Evolutionary conservation across 2,888 invertebrate genomes (phyloP).

Genomic region (Lepetodrilus schrolli): DNA sequence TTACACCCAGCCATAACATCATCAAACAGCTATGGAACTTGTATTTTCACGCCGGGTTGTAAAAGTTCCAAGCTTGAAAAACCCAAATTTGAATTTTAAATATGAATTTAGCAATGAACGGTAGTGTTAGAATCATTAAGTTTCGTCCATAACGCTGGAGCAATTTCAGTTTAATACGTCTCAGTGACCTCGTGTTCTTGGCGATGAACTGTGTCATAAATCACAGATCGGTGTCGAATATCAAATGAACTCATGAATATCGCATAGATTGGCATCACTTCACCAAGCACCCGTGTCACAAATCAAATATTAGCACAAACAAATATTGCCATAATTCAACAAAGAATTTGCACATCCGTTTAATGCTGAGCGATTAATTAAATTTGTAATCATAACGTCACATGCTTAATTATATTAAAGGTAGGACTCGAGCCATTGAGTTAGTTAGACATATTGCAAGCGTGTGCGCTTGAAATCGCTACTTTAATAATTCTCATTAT

Average conservation of each 20-base stretch:
- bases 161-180: slow-evolving; percentile 19
- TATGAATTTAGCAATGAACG: too few species aligned
- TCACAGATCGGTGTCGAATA: slow-evolving; percentile 25
- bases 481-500: too few species aligned
- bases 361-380: slow-evolving; percentile 20
- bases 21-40: too few species aligned
- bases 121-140: background rate
- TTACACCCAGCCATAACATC: too few species aligned
- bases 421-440: too few species aligned
- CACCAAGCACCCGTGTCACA: slow-evolving; percentile 1
- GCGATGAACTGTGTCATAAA: slow-evolving; percentile 8
- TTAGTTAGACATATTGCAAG: too few species aligned
- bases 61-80: too few species aligned
- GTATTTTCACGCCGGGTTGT: too few species aligned
- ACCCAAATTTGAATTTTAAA: too few species aligned
- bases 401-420: slow-evolving; percentile 16
- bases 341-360: slow-evolving; percentile 25
- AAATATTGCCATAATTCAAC: slow-evolving; percentile 25
- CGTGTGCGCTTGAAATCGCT: too few species aligned
- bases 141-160: background rate
- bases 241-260: slow-evolving; percentile 23
- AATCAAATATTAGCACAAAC: slow-evolving; percentile 24
- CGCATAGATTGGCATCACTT: slow-evolving; percentile 22
- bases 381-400: slow-evolving; percentile 8
- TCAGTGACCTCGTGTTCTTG: background rate